These are phyloP conservation scores for Musca vetustissima DNA, from an alignment of 1,140 invertebrate genomes.

Conservation along the genomic window DNA sequence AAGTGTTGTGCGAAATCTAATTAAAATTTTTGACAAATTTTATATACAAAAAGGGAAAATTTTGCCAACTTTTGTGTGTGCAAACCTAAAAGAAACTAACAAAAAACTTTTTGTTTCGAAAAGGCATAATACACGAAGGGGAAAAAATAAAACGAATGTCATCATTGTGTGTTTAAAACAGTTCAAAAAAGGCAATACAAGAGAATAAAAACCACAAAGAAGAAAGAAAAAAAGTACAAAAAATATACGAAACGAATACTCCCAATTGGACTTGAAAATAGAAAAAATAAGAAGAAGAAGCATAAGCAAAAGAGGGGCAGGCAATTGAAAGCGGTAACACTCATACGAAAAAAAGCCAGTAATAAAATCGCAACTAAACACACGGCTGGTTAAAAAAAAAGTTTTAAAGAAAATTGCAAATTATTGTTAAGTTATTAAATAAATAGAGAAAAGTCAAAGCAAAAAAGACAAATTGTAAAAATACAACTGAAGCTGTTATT, in stretches of 20 bases:
- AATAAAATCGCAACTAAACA: background rate
- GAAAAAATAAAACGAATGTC: conserved; percentile 3
- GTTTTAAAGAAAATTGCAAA: too few relatives aligned
- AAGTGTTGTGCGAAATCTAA: conserved; percentile 13
- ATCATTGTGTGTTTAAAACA: background rate
- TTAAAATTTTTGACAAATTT: conserved; percentile 20
- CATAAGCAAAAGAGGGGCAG: conserved; percentile 6
- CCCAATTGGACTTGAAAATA: conserved; percentile 30
- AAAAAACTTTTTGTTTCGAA: too few relatives aligned
- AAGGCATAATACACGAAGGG: too few relatives aligned
- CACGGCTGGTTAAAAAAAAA: too few relatives aligned
- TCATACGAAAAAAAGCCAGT: conserved; percentile 15
- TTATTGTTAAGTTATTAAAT: too few relatives aligned
- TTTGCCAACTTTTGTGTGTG: background rate
- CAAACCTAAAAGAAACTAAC: background rate
- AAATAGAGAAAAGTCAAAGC: too few relatives aligned
- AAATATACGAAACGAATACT: conserved; percentile 10
- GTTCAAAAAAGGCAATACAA: conserved; percentile 10
- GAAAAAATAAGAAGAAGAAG: conserved; percentile 22
- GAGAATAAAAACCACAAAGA: conserved; percentile 12
- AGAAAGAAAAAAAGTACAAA: conserved; percentile 15
- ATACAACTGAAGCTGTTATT: too few relatives aligned
- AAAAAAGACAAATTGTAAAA: background rate
- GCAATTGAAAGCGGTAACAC: conserved; percentile 18
- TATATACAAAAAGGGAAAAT: conserved; percentile 7